Conservation (phyloP, 2,113 vertebrate genomes). For the Colistium nudipinnis region DNA sequence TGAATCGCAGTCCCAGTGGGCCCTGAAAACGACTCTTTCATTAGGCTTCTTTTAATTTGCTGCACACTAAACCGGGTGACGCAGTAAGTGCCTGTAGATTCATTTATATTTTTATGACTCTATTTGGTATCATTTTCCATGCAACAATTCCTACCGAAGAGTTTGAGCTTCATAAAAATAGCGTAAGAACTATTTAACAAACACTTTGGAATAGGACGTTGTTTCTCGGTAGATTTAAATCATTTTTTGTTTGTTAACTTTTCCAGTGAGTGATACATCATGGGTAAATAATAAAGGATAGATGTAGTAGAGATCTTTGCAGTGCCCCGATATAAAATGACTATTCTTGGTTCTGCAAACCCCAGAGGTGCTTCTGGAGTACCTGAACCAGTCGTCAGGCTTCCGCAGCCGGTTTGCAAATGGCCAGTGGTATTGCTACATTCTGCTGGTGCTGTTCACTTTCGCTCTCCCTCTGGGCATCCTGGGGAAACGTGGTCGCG, state of each 20-base stretch:
- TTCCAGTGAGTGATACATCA: too few relatives aligned
- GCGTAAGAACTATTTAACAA: too few relatives aligned
- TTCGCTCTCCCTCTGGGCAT: conserved; percentile 78
- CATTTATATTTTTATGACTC: too few relatives aligned
- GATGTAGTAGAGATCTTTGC: background rate
- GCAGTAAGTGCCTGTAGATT: background rate
- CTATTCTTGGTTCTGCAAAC: conserved; percentile 14
- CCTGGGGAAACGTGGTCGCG: conserved; percentile 81
- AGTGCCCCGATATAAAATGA: background rate
- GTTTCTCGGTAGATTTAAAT: too few relatives aligned
- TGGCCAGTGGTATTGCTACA: conserved; percentile 80
- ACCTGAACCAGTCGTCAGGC: conserved; percentile 50
- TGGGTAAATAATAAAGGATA: too few relatives aligned
- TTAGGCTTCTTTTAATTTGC: background rate
- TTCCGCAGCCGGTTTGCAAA: conserved; percentile 74
- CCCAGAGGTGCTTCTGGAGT: conserved; percentile 36
- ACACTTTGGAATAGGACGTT: too few relatives aligned
- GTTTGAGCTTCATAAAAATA: too few relatives aligned
- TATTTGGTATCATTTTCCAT: too few relatives aligned
- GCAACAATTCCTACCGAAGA: too few relatives aligned
- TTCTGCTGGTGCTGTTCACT: conserved; percentile 76
- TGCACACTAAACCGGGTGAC: background rate
- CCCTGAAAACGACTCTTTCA: background rate
- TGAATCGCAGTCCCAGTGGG: too few relatives aligned
- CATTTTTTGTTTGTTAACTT: too few relatives aligned